Evolutionary conservation across 23 tunicate genomes (phyloP), one percentile per base, ranked within the genome.

Genomic region (Styela clava): DNA sequence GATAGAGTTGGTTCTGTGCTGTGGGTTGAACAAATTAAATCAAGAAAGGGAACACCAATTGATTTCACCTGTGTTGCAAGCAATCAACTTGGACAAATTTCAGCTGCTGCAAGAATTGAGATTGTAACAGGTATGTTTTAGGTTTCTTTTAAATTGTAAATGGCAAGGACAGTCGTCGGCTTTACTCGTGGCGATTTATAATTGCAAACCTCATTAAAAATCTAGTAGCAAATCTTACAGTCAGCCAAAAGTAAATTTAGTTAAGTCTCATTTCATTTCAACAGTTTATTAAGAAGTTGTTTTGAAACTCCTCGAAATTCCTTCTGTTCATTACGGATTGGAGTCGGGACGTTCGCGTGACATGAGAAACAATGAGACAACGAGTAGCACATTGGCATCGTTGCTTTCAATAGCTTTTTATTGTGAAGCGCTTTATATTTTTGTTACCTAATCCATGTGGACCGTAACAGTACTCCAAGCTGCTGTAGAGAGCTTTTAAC

Each of bases 21-120:
- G 37, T 88, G 94, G 94, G 73, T 88, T 35, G 69, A 29, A 30
- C n/a, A 63, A 32, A 84, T 84, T 20, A 61, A 84, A 21, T 61
- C 63, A 24, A 73, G 34, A 34, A 83, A 78, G 63, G 71, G 71
- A 25, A 85, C 83, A 35, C 30, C 69, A 1, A 35, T 31, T 16
- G 21, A 23, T 12, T 84, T 61, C 61, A 72, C 74, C 35, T 88
- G 94, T 63, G 63, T 73, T 2, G 94, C 94, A 24, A 26, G 63
- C 31, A 88, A 88, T 44, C 68, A 64, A 25, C 34, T 73, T 28
- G 94, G 88, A 64, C 20, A 19, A 33, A 77, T 0, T 3, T 29
- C 56, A 35, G 70, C 34, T n/a, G 5, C 64, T 21, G 88, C 74
- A 9, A 71, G 64, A 25, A 25, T 67, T 25, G 22, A 22, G 31